These are phyloP conservation scores for Hypomesus transpacificus DNA, from an alignment of 2,113 vertebrate species.

Conservation along the genomic window DNA sequence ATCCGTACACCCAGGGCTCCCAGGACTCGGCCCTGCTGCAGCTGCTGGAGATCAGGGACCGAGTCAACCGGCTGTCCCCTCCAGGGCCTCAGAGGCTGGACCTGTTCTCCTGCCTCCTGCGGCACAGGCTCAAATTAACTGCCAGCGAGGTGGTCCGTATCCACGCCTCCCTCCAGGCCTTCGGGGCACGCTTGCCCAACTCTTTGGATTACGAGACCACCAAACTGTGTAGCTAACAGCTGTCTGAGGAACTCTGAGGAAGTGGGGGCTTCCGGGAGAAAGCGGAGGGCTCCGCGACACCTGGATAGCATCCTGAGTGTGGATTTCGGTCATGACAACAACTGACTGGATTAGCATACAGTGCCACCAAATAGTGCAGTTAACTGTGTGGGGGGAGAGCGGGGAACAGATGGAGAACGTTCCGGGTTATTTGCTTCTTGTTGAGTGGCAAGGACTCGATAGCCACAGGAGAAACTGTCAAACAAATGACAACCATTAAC, in stretches of 20 bases:
- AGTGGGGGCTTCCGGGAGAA: too few species aligned
- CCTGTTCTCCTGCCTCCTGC: slow-evolving; percentile 92
- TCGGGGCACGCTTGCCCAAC: slow-evolving; percentile 88
- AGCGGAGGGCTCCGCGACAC: slow-evolving; percentile 19
- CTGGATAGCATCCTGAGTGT: slow-evolving; percentile 20
- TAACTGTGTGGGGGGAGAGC: slow-evolving; percentile 26
- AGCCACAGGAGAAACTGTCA: slow-evolving; percentile 26
- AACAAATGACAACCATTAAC: slow-evolving; percentile 27
- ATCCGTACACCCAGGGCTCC: slow-evolving; percentile 95
- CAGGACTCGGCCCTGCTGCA: slow-evolving; percentile 95
- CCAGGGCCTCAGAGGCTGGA: slow-evolving; percentile 87
- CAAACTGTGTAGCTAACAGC: slow-evolving; percentile 95
- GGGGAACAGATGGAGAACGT: slow-evolving; percentile 58
- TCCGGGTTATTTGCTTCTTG: slow-evolving; percentile 44
- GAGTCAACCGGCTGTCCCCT: slow-evolving; percentile 93
- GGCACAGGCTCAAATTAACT: slow-evolving; percentile 92
- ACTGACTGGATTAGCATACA: slow-evolving; percentile 43
- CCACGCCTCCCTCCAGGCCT: slow-evolving; percentile 88
- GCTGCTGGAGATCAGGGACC: slow-evolving; percentile 89
- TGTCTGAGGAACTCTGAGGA: slow-evolving; percentile 17
- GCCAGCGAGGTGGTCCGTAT: slow-evolving; percentile 93
- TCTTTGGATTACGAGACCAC: slow-evolving; percentile 92
- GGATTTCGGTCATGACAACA: slow-evolving; percentile 28
- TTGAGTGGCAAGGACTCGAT: slow-evolving; percentile 39
- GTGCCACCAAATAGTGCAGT: slow-evolving; percentile 26